phyloP scores from a whole-genome alignment of 2,888 invertebrate species.

The Andrena chrysosceles region DNA sequence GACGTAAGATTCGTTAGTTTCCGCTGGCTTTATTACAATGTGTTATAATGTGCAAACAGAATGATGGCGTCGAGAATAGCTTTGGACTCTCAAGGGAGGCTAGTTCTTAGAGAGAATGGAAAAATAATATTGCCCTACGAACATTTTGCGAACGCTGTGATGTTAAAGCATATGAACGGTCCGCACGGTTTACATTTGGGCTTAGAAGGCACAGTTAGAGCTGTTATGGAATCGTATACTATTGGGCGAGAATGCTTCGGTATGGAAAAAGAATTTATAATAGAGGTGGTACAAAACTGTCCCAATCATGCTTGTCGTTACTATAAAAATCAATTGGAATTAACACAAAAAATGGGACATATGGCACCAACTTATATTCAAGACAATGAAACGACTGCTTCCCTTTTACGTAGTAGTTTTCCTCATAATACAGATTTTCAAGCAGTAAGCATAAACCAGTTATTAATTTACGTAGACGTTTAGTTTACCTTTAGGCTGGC shows the following conservation, averaged over 20 bases:
- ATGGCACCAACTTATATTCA: constrained; percentile 82
- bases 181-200: constrained; percentile 94
- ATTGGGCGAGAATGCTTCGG: constrained; percentile 93
- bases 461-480: constrained; percentile 1
- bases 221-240: constrained; percentile 94
- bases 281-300: constrained; percentile 95
- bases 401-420: constrained; percentile 79
- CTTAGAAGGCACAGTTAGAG: constrained; percentile 93
- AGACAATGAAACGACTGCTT: constrained; percentile 81
- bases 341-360: constrained; percentile 84
- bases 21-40: constrained; percentile 2
- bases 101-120: constrained; percentile 94
- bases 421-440: constrained; percentile 82
- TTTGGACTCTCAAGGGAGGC: constrained; percentile 92
- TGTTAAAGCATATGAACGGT: constrained; percentile 96
- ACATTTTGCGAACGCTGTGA: constrained; percentile 96
- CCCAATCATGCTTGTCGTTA: constrained; percentile 95
- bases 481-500: background rate
- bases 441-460: constrained; percentile 66
- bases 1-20: background rate
- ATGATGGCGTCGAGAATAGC: constrained; percentile 95
- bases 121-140: constrained; percentile 95
- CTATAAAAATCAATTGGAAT: constrained; percentile 93
- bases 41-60: constrained; percentile 85
- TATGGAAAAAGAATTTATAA: constrained; percentile 95